Evolutionary conservation across 1,140 invertebrate genomes (phyloP).

Genomic region (Rhyzopertha dominica): DNA sequence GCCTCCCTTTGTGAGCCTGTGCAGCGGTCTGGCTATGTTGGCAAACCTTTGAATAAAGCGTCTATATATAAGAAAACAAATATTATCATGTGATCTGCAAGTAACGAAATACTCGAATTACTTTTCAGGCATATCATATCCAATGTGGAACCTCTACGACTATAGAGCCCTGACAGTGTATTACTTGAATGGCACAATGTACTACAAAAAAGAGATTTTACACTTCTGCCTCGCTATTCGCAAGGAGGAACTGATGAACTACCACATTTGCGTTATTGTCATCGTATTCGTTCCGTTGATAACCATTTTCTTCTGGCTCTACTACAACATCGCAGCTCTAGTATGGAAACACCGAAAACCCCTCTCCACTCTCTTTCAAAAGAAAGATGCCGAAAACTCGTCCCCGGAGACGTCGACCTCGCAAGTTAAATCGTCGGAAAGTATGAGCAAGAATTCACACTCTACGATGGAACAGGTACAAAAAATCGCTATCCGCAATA

Average conservation of each 20-base stretch:
- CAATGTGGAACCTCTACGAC: constrained; percentile 30
- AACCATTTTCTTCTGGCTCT: constrained; percentile 50
- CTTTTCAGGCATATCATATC: constrained; percentile 36
- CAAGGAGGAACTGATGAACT: constrained; percentile 43
- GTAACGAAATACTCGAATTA: too few relatives aligned
- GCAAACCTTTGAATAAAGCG: too few relatives aligned
- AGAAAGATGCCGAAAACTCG: constrained; percentile 22
- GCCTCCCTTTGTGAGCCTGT: too few relatives aligned
- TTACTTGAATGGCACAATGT: constrained; percentile 14
- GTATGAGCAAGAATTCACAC: constrained; percentile 3
- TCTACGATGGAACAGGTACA: constrained; percentile 20
- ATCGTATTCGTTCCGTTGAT: constrained; percentile 52
- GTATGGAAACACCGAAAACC: constrained; percentile 47
- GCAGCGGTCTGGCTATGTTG: too few relatives aligned
- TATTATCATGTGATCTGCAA: too few relatives aligned
- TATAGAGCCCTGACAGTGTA: constrained; percentile 19
- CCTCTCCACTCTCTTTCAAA: constrained; percentile 13
- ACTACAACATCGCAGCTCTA: constrained; percentile 49
- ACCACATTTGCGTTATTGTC: constrained; percentile 42
- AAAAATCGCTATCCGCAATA: constrained; percentile 5
- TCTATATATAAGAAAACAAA: too few relatives aligned
- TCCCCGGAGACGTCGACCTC: constrained; percentile 25
- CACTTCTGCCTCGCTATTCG: constrained; percentile 35
- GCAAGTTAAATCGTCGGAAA: constrained; percentile 8
- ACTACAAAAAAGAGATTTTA: constrained; percentile 11